A percentile compares a stretch with the other conserved stretches of the same genome.
Conservation (phyloP, 2,797 vertebrate species). For the Graptemys geographica region DNA sequence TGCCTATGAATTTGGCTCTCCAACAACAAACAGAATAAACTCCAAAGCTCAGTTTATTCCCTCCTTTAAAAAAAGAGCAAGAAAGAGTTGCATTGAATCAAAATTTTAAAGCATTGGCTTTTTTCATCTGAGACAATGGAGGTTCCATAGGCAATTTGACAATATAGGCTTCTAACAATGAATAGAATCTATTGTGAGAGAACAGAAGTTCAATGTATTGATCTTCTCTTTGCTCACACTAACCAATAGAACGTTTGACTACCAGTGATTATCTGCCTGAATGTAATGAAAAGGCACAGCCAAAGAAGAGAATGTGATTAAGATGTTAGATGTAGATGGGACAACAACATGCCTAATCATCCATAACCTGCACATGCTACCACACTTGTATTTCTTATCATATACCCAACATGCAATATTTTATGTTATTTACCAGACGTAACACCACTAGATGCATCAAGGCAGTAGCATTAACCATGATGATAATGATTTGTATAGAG, state of each 20-base stretch:
- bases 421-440: background rate
- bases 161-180: background rate
- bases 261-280: constrained; percentile 26
- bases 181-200: background rate
- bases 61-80: background rate
- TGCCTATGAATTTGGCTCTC: background rate
- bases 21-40: background rate
- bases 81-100: background rate
- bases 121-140: background rate
- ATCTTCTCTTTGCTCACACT: background rate
- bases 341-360: background rate
- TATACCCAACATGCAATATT: background rate
- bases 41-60: background rate
- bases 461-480: background rate
- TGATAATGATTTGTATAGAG: background rate
- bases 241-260: background rate
- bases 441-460: background rate
- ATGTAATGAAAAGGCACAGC: background rate
- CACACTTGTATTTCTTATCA: background rate
- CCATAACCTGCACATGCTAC: background rate
- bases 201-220: accelerated
- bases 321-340: background rate
- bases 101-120: background rate
- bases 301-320: background rate
- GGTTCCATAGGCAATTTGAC: background rate